A percentile compares a stretch with the other conserved stretches of the same genome.
These are phyloP conservation scores for Dynastes grantii DNA, from an alignment of 2,888 invertebrate genomes.

Conservation along the genomic window DNA sequence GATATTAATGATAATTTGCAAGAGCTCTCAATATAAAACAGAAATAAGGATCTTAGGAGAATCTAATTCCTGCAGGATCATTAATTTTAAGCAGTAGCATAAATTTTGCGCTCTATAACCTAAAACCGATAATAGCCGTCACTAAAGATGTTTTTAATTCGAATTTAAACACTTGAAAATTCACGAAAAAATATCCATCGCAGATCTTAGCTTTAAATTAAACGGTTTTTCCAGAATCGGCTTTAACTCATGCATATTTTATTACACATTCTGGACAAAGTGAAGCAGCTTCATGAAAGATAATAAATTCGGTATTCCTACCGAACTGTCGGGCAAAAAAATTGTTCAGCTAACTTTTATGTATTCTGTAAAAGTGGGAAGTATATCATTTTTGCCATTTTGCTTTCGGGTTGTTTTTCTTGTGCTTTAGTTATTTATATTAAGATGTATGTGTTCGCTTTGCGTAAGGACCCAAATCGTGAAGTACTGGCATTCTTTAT, in stretches of 20 bases:
- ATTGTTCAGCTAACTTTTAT: conserved; percentile 18
- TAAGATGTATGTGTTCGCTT: not conserved
- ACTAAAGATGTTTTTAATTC: no score
- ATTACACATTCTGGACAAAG: not conserved
- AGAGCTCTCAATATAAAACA: no score
- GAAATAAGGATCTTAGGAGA: no score
- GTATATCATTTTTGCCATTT: conserved; percentile 20
- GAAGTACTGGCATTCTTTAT: not conserved
- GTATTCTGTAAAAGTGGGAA: not conserved
- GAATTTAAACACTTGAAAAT: not conserved
- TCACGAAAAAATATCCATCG: no score
- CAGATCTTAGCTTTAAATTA: no score
- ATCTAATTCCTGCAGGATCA: no score
- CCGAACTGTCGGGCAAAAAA: not conserved
- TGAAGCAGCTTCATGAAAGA: not conserved
- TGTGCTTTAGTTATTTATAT: conserved; percentile 7
- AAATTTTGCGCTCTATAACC: no score
- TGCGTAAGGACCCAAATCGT: not conserved
- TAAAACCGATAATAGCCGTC: no score
- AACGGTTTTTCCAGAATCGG: no score
- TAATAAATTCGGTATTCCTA: conserved; percentile 28
- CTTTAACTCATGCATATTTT: no score
- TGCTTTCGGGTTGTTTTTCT: conserved; percentile 9
- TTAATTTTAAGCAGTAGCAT: no score
- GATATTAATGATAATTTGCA: no score